Conservation (phyloP, 35 echinoderm and acorn worm genomes). For the Acanthaster planci region DNA sequence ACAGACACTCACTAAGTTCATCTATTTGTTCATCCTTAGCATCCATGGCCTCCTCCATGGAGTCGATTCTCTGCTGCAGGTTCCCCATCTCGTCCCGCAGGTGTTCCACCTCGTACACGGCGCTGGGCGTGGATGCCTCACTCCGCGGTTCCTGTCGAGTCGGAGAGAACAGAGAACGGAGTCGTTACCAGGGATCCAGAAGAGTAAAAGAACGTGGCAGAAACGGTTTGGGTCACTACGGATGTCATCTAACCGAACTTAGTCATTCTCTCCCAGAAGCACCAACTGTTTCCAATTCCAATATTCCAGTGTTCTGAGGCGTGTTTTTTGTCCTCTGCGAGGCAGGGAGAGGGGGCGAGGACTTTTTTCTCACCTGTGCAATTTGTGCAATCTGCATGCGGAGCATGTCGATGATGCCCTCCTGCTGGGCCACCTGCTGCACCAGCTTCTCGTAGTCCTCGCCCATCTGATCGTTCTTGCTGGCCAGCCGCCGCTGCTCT, state of each 20-base stretch:
- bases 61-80: conserved; percentile 76
- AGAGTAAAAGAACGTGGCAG: too few species aligned
- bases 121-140: conserved; percentile 84
- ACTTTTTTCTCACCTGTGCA: conserved; percentile 65
- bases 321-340: too few species aligned
- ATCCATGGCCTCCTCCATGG: conserved; percentile 80
- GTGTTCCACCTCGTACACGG: conserved; percentile 80
- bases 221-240: too few species aligned
- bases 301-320: too few species aligned
- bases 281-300: too few species aligned
- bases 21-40: conserved; percentile 86
- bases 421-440: conserved; percentile 77
- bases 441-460: conserved; percentile 75
- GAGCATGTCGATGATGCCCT: conserved; percentile 92
- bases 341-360: too few species aligned
- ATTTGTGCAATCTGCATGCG: conserved; percentile 96
- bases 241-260: too few species aligned
- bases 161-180: background rate
- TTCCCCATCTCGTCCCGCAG: conserved; percentile 75
- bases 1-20: conserved; percentile 74
- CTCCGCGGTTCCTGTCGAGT: conserved; percentile 61
- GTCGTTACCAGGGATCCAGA: background rate
- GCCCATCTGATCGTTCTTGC: conserved; percentile 26
- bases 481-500: conserved; percentile 49
- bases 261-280: too few species aligned